phyloP scores from a whole-genome alignment of 2,113 vertebrate genomes.

The Nyctibius bracteatus region DNA sequence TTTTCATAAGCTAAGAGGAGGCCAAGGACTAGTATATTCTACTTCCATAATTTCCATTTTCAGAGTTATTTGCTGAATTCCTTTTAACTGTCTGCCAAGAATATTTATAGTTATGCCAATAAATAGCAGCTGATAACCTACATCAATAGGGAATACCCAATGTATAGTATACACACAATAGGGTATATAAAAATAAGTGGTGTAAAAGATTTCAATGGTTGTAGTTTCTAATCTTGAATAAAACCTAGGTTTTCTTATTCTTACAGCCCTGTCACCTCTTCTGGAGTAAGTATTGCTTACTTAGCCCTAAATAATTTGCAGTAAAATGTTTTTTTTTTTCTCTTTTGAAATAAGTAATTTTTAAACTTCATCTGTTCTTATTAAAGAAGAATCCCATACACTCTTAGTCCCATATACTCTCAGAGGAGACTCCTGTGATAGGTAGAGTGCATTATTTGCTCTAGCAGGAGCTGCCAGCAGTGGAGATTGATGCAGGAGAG shows the following conservation, averaged over 20 bases:
- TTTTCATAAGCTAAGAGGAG: background rate
- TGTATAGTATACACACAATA: background rate
- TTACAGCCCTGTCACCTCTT: background rate
- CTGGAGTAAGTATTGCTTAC: background rate
- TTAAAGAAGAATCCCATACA: background rate
- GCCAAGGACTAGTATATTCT: background rate
- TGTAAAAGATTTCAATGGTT: background rate
- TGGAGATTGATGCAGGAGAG: background rate
- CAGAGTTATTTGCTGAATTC: background rate
- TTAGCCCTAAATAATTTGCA: background rate
- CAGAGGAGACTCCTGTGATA: background rate
- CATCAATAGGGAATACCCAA: background rate
- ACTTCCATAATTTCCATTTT: background rate
- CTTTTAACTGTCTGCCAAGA: background rate
- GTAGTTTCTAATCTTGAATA: background rate
- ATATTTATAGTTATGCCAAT: background rate
- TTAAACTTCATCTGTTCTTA: background rate
- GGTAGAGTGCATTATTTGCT: background rate
- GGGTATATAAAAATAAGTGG: background rate
- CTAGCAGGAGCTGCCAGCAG: rapidly evolving
- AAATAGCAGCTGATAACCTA: background rate
- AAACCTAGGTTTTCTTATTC: background rate
- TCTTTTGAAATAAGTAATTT: background rate
- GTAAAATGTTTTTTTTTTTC: background rate
- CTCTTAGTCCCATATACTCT: background rate